A percentile compares a stretch with the other conserved stretches of the same genome.
Evolutionary conservation across 2,888 invertebrate species (phyloP).

Genomic region (Osedax frankpressi): DNA sequence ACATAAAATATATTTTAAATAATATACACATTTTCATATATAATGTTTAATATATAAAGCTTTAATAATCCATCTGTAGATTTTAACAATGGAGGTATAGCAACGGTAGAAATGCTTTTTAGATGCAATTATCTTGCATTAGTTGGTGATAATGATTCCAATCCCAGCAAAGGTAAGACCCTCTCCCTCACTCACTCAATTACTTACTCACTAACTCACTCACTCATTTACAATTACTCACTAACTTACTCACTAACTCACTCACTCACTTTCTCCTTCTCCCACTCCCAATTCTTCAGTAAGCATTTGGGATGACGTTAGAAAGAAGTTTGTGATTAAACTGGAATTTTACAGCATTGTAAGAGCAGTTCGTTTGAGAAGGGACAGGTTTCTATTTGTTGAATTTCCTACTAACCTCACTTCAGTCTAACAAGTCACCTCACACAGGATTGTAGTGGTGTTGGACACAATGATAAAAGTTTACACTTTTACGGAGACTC

Average conservation of each 20-base stretch:
- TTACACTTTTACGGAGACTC: slow-evolving; percentile 88
- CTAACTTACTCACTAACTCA: no score
- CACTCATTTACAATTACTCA: no score
- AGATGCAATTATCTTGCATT: slow-evolving; percentile 82
- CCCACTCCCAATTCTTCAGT: no score
- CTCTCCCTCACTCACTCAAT: background rate
- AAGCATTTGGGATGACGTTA: slow-evolving; percentile 85
- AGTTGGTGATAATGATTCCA: slow-evolving; percentile 73
- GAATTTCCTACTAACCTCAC: background rate
- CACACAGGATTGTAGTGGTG: slow-evolving; percentile 72
- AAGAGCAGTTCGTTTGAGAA: slow-evolving; percentile 74
- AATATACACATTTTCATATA: background rate
- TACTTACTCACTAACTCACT: no score
- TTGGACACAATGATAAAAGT: slow-evolving; percentile 89
- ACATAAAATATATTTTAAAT: background rate
- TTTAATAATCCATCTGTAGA: slow-evolving; percentile 48
- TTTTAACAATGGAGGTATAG: slow-evolving; percentile 80
- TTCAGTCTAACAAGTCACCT: background rate
- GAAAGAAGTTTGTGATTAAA: slow-evolving; percentile 82
- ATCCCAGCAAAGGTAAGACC: slow-evolving; percentile 64
- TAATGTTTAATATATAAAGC: background rate
- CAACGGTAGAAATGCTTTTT: slow-evolving; percentile 92
- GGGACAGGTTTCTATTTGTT: slow-evolving; percentile 60
- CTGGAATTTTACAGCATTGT: slow-evolving; percentile 87
- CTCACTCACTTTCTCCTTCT: no score